Evolutionary conservation across 2,113 vertebrate genomes (phyloP), one percentile per base, ranked within the genome.

Genomic region (Bos indicus): DNA sequence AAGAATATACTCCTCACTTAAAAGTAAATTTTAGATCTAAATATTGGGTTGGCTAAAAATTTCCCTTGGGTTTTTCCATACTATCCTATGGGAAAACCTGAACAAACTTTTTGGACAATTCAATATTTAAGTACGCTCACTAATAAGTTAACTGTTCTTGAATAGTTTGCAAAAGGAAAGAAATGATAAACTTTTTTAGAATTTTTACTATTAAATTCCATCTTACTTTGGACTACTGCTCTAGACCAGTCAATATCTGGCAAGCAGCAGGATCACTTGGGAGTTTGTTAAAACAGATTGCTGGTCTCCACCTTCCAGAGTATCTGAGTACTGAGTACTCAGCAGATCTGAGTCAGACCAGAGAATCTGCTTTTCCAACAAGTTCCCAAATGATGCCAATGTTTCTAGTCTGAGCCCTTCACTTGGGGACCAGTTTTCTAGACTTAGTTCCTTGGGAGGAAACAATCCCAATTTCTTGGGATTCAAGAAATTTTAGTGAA

Each of bases 171-270:
- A 36, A 86, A 93, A 90, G 43, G 14, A 46, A 88, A 88, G 52
- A 91, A 21, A 48, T 40, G 90, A 52, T 16, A 83, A 89, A 91
- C 36, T 62, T 64, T 93, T 85, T 89, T 40, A 17, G 7, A 86
- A 33, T 46, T 83, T 97, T 97, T 86, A 90, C 60, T 92, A 77
- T 83, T 71, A 77, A 95, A 96, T 93, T 85, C 23, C 33, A 40
- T 62, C 26, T 88, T 59, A 26, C 54, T 86, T 67, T 91, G 86
- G 46, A 74, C 7, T 87, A 52, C 6, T 88, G 14, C 9, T 52
- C n/a, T 33, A 59, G n/a, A 51, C 4, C 54, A 91, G 56, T 54
- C 46, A 40, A 17, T 54, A 16, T 57, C 62, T 3, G 91, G 62
- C 21, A 85, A 85, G 78, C 52, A 56, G 25, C 11, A 64, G 33